Base-by-base conservation (phyloP, 2,113 vertebrate species). In the Chaetodon trifascialis region DNA sequence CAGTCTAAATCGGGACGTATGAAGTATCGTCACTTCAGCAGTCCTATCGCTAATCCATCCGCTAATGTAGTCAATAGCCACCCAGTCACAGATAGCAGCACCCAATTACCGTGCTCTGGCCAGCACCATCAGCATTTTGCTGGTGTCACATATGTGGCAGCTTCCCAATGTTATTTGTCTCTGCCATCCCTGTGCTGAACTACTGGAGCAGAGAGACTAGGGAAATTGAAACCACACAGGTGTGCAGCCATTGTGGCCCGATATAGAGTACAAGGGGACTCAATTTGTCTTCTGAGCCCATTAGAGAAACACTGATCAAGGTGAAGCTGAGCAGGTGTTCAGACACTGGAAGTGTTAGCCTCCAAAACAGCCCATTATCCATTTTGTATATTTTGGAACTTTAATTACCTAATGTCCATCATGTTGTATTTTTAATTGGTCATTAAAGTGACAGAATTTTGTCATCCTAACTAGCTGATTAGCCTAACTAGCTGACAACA, bases 31-130 rank as follows among this genome's bases (percentile, higher is more conserved):
- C 64, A 75, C 38, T 67, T 52, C 47, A 44, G 68, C 54, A 55
- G 36, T 44, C 52, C 47, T 59, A 34, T 78, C 30, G 7, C 72
- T 88, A 79, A 84, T 86, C 79, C 80, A 86, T 86, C 63, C 73
- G 46, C 85, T 90, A 87, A 88, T 84, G 82, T 71, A 76, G 74
- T 86, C 84, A 79, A 86, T 76, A 76, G 77, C 51, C 64, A 73
- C 73, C 59, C 72, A 77, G 78, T 76, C 70, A 71, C 69, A 79
- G 74, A 80, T 51, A 88, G 78, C 84, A 73, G 68, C 46, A 74
- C 67, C 87, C 80, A 90, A 83, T 93, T 93, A 84, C 74, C 25
- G 17, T 40, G 25, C 65, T 71, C 73, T 68, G 82, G 78, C 76
- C 89, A 83, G 72, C 76, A 51, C 55, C 84, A 16, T 74, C 83